Evolutionary conservation across 2,888 invertebrate species (phyloP), one percentile per base, ranked within the genome.

Genomic region (Noctua fimbriata): DNA sequence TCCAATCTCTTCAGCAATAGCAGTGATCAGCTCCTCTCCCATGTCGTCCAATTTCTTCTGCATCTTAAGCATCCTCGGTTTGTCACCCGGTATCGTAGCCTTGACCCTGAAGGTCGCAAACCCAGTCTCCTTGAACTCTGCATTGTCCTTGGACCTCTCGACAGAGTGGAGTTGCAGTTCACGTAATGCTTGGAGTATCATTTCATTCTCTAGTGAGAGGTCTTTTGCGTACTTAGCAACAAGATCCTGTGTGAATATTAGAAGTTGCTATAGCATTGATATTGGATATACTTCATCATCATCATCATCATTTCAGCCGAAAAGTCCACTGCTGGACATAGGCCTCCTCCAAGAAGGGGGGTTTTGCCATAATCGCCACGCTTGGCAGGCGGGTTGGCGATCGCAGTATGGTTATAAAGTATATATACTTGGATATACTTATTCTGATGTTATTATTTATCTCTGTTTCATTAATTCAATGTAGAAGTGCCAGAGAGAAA

Each of bases 81-180:
- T 97, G 76, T 96, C 95, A 18, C 97, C 96, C 0, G 97, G 96
- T 74, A 97, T 93, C 0, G 97, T 97, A 3, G 98, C 97, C 87
- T 98, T 98, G 1, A 98, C 96, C 92, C 98, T 97, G 44, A 99
- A 94, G 0, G 98, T 98, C 0, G 98, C 98, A 74, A 98, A 90
- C 1, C 98, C 98, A 0, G 98, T 98, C 88, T 97, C 97, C 83
- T 97, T 97, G 89, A 97, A 98, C 79, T 97, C 97, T 7, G 97
- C 97, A 83, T 98, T 97, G 44, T 98, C 98, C 81, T 97, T 98
- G 24, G 98, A 96, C 88, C 98, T 98, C 76, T 98, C 98, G 2
- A 98, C 90, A 0, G 98, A 98, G 93, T 98, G 98, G 7, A 95
- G 91, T 91, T 98, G 98, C 0, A 98, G 95, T 85, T 98, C 97